Conservation (phyloP, 2,797 vertebrate species). For the Ctenosaura bakeri region DNA sequence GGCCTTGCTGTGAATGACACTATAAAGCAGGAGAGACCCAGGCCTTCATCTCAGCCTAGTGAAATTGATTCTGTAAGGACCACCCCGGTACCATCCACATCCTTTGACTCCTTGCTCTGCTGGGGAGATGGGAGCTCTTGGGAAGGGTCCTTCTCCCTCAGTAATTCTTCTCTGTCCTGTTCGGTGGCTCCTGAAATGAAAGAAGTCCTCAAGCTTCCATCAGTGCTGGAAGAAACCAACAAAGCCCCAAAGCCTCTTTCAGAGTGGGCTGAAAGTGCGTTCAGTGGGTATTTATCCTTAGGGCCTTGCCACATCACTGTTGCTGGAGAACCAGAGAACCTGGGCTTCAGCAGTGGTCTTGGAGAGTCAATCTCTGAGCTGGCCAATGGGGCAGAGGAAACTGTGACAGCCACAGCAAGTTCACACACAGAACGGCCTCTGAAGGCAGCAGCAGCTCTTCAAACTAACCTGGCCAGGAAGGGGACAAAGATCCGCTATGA, state of each 20-base stretch:
- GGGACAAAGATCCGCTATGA: slow-evolving; percentile 26
- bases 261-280: slow-evolving; percentile 42
- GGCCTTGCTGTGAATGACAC: fast-evolving
- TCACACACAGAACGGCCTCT: background rate
- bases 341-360: background rate
- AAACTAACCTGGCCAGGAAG: background rate
- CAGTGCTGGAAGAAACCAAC: background rate
- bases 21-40: background rate
- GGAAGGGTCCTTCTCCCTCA: background rate
- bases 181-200: background rate
- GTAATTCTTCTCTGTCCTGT: background rate
- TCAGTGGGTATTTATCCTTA: slow-evolving; percentile 26
- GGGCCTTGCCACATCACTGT: background rate
- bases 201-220: background rate
- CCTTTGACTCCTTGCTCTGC: slow-evolving; percentile 42
- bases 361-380: background rate
- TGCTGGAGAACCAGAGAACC: background rate
- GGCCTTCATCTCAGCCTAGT: background rate
- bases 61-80: background rate
- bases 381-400: background rate
- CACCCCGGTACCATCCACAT: slow-evolving; percentile 23
- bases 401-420: background rate
- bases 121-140: background rate
- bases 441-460: background rate
- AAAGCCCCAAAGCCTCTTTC: background rate